Base-by-base conservation (phyloP, 2,888 invertebrate genomes). In the Junonia oenone region DNA sequence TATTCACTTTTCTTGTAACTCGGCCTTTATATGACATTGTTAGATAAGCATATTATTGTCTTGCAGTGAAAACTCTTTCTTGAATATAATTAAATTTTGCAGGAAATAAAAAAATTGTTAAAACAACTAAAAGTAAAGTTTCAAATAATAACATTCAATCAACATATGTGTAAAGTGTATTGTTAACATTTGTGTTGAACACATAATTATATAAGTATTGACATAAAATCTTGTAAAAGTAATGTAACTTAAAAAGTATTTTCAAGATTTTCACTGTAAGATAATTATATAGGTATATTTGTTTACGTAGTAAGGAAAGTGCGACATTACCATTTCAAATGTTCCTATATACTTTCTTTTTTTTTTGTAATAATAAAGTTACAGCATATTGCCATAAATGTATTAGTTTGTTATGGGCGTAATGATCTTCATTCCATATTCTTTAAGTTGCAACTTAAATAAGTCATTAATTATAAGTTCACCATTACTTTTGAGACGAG, bases 371-470 rank as follows among this genome's bases (percentile, higher is more conserved):
- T 15, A 31, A 50, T 45, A 26, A 45, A 38, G 40, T 40, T 45
- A 13, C 26, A 58, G 19, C 50, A n/a, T 56, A 50, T 31, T 58
- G 31, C 14, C 48, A 48, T 33, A 17, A 56, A 49, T 66, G 48
- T 58, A 55, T 68, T 61, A 51, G 58, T 67, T 69, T 68, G 68
- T 69, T 71, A 70, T 74, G 72, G 68, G 75, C 63, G 59, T 59
- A 62, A 61, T 71, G 74, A 78, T 81, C 72, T 76, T 81, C 75
- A 81, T 83, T 83, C 77, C 78, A 65, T 77, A 71, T 61, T 59
- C 52, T 62, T 33, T 67, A 64, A 65, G 62, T 56, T 58, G 61
- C 51, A 51, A 26, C 54, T 59, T 63, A 61, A 64, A 52, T 64
- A 66, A 72, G 67, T 71, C 67, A 68, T 67, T 72, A 72, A 37